Base-by-base conservation (phyloP, 2,888 invertebrate species). In the Aradus depressus region DNA sequence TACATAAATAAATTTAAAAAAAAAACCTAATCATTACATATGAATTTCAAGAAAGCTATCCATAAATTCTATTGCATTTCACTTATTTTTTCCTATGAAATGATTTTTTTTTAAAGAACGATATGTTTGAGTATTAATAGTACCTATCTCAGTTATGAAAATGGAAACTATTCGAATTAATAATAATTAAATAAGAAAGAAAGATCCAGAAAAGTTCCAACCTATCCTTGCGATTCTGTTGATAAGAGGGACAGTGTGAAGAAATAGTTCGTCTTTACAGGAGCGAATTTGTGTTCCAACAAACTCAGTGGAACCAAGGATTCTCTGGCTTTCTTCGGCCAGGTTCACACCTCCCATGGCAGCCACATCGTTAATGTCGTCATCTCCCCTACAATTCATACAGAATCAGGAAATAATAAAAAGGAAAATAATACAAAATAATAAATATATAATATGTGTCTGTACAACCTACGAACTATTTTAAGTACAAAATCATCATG, bases 311-410 rank as follows among this genome's bases (percentile, higher is more conserved):
- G 88, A 82, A 12, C 90, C 90, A 54, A 96, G 75, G 64, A 96
- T 96, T 68, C 90, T 81, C 68, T 92, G 92, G 31, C 88, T 85
- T 70, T 97, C 96, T 70, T 97, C 96, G 0, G 88, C 87, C 63
- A 97, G 75, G 72, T 97, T 97, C 50, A 97, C 96, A 44, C 96
- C 96, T 57, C 96, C 96, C 96, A 97, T 96, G 8, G 96, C 93
- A 25, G 96, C 95, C 12, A 97, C 96, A 72, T 97, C 96, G 65
- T 96, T 97, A 64, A 96, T 93, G 67, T 97, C 60, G 52, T 59
- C 61, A 42, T 62, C 61, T 6, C 59, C 60, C 34, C 62, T 62
- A 44, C n/a, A 52, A 37, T 25, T 32, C 14, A 21, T 19, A 14
- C 18, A 37, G 21, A 32, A 47, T 23, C 19, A 21, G 43, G 10